Evolutionary conservation across 2,797 vertebrate genomes (phyloP), one percentile per base, ranked within the genome.

Genomic region (Erethizon dorsatum): DNA sequence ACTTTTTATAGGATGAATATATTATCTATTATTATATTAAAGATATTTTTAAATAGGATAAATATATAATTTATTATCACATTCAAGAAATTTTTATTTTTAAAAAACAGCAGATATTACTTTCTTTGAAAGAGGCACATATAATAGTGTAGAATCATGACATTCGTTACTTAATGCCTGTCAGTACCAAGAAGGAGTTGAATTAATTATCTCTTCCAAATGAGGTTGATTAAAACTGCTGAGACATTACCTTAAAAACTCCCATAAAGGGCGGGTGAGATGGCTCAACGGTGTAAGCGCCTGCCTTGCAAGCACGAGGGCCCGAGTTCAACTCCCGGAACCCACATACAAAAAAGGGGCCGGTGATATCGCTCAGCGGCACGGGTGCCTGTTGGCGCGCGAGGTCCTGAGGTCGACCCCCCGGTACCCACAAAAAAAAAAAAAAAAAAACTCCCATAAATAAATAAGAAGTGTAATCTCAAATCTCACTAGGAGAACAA

Each of bases 201-300:
- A 83, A 73, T 78, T 77, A 84, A 73, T 78, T 77, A 84, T 50
- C 13, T 33, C 45, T 69, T 85, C 41, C 33, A 41, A 50, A 9
- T 90, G 59, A 94, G 84, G 59, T 2, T 90, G 22, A 77, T 61
- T 80, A 56, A 56, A 90, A 88, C 56, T 57, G 47, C 47, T 75
- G 12, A 57, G 22, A 87, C 37, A 86, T n/a, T 22, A 83, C 31
- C 31, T 75, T 87, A 71, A 95, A 22, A 33, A 82, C 33, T 47
- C 75, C 20, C n/a, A 10, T 63, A 80, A 71, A 69, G 10, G 50
- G 5, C 50, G 50, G 50, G 10, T 50, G 50, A n/a, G n/a, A n/a
- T n/a, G n/a, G n/a, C n/a, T n/a, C n/a, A n/a, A n/a, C n/a, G n/a
- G n/a, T n/a, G n/a, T n/a, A n/a, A n/a, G n/a, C n/a, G n/a, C n/a